Evolutionary conservation across 35 echinoderm and acorn worm species (phyloP).

Genomic region (Lytechinus variegatus): DNA sequence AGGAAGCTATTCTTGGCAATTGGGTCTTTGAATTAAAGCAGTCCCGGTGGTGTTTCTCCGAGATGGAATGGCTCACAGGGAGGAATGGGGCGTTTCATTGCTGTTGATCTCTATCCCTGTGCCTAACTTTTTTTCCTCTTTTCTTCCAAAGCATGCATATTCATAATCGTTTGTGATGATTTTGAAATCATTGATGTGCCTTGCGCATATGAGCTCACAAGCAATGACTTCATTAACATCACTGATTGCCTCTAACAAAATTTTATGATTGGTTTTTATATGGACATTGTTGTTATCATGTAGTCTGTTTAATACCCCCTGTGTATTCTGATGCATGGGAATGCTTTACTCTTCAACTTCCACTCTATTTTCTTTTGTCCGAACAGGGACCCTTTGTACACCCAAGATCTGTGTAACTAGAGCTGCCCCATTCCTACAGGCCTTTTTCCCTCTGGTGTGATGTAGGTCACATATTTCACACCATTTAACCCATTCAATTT

Average conservation of each 20-base stretch:
- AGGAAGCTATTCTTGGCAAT: not conserved
- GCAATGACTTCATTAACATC: not conserved
- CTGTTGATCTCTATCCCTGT: too few relatives aligned
- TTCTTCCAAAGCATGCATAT: too few relatives aligned
- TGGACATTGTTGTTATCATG: too few relatives aligned
- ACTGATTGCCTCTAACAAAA: not conserved
- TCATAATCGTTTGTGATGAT: too few relatives aligned
- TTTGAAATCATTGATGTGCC: too few relatives aligned
- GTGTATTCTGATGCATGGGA: too few relatives aligned
- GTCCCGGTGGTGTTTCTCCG: not conserved
- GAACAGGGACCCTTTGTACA: not conserved
- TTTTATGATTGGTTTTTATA: too few relatives aligned
- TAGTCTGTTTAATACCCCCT: too few relatives aligned
- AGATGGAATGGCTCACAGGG: too few relatives aligned
- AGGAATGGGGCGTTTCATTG: too few relatives aligned
- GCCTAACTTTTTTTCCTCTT: too few relatives aligned
- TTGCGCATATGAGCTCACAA: not conserved
- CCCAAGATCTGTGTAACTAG: not conserved
- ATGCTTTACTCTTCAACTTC: too few relatives aligned
- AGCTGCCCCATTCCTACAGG: not conserved
- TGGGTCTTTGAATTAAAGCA: not conserved
- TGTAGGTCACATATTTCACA: slow-evolving; percentile 18
- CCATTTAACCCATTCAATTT: not conserved
- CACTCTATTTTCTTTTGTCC: not conserved
- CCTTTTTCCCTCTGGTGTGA: not conserved